A percentile compares a stretch with the other conserved stretches of the same genome.
phyloP scores from a whole-genome alignment of 2,888 invertebrate species.

The Caenorhabditis sp. region DNA sequence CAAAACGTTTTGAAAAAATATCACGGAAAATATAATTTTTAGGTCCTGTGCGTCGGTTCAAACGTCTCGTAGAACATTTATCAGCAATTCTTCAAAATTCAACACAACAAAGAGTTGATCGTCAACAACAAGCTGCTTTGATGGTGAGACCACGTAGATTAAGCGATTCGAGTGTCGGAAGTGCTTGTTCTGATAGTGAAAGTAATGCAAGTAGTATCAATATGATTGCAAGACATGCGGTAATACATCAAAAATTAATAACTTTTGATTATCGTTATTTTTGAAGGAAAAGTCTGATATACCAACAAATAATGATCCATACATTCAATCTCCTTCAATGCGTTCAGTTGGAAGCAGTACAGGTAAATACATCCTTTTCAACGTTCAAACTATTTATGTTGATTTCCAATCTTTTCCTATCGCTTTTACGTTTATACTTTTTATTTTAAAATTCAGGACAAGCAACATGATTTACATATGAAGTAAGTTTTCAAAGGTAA shows the following conservation, averaged over 20 bases:
- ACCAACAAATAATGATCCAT: slow-evolving; percentile 21
- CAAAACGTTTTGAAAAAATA: background rate
- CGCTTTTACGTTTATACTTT: slow-evolving; percentile 13
- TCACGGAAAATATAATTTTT: background rate
- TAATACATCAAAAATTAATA: background rate
- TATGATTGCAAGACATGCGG: slow-evolving; percentile 27
- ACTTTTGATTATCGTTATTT: background rate
- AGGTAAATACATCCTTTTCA: slow-evolving; percentile 29
- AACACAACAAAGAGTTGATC: slow-evolving; percentile 53
- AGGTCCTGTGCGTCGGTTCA: slow-evolving; percentile 66
- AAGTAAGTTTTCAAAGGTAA: slow-evolving; percentile 23
- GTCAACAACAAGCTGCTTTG: slow-evolving; percentile 50
- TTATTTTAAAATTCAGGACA: slow-evolving; percentile 25
- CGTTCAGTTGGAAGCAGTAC: slow-evolving; percentile 50
- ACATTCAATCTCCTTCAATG: slow-evolving; percentile 46
- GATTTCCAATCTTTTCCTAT: slow-evolving; percentile 19
- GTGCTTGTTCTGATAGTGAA: slow-evolving; percentile 60
- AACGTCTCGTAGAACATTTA: slow-evolving; percentile 69
- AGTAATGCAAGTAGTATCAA: slow-evolving; percentile 45
- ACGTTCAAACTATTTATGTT: slow-evolving; percentile 8
- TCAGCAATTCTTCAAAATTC: slow-evolving; percentile 65
- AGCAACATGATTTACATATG: slow-evolving; percentile 12
- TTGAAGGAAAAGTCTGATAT: slow-evolving; percentile 37
- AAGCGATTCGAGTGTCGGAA: slow-evolving; percentile 66
- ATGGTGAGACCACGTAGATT: slow-evolving; percentile 69